Evolutionary conservation across 92 coral and sea anemone genomes (phyloP), one percentile per base, ranked within the genome.

Genomic region (Phymanthus crucifer): DNA sequence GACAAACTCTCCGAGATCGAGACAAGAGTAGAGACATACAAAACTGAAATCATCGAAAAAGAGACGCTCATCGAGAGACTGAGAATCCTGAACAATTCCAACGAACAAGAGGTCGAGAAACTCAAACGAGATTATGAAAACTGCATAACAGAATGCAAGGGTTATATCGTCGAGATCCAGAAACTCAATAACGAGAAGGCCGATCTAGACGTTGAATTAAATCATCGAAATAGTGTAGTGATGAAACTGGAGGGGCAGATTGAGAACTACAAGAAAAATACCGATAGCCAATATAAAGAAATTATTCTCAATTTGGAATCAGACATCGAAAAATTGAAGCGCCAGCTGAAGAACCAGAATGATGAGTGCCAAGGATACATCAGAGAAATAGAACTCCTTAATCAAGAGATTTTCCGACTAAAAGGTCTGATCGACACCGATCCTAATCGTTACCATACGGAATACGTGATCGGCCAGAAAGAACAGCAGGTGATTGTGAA

Each of bases 61-160:
- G 96, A 96, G 72, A 87, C 98, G 24, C 81, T 93, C 40, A 93
- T 96, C 13, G 99, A 96, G 69, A 82, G 84, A 21, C 85, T 93
- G 40, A 87, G 93, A 67, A 89, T 91, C 35, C 84, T 94, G 24
- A 96, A 93, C 93, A 96, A 80, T 65, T 75, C 97, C 57, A 94
- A 89, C 69, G 99, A 96, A 77, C 97, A 96, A 64, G 99, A 96
- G 66, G 88, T 93, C 19, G 99, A 94, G 38, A 91, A 92, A 78
- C 88, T 93, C 18, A 96, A 96, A 75, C 91, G 99, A 32, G 97
- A 96, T 40, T 70, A 93, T 21, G 85, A 81, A 36, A 92, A 81
- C 79, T 90, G 88, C n/a, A 65, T 74, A 57, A 71, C 90, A 31
- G 94, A 96, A 81, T 87, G 95, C 73, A 88, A 91, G 57, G 99